A percentile compares a stretch with the other conserved stretches of the same genome.
Conservation (phyloP, 2,888 invertebrate genomes). For the Andrena bucephala region DNA sequence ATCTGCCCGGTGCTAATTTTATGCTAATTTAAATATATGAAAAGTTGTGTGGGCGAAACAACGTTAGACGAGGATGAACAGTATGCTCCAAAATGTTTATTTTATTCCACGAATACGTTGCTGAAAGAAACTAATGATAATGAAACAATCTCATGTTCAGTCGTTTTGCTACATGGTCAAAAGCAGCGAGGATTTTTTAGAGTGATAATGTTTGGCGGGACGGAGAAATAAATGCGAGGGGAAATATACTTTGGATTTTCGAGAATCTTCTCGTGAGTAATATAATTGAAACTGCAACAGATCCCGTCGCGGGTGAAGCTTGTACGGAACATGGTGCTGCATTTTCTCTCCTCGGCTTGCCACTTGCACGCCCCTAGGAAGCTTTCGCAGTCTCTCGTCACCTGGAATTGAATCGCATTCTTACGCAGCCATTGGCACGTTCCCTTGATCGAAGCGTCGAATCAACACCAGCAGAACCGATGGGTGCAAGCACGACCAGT, state of each 20-base stretch:
- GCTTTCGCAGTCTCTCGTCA: conserved; percentile 86
- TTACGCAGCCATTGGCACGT: not conserved
- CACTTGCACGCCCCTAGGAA: conserved; percentile 87
- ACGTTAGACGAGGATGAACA: no score
- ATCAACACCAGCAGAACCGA: not conserved
- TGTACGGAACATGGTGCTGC: conserved; percentile 86
- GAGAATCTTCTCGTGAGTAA: conserved; percentile 83
- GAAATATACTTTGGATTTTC: conserved; percentile 36
- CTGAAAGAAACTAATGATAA: no score
- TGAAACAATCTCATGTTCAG: no score
- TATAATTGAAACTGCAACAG: conserved; percentile 90
- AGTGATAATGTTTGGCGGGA: not conserved
- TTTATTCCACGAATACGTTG: no score
- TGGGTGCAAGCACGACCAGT: no score
- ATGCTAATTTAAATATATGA: no score
- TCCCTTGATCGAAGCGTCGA: not conserved
- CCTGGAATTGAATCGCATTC: conserved; percentile 77
- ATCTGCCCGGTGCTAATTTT: no score
- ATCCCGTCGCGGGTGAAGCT: conserved; percentile 86
- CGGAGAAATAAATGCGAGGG: not conserved
- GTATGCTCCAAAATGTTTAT: no score
- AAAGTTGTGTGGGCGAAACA: no score
- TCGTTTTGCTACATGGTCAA: no score
- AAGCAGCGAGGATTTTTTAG: no score
- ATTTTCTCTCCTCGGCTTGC: conserved; percentile 86